Percentiles rank a stretch among this genome's conserved stretches.
Evolutionary conservation across 2,888 invertebrate genomes (phyloP).

Genomic region (Tanypteryx hageni): DNA sequence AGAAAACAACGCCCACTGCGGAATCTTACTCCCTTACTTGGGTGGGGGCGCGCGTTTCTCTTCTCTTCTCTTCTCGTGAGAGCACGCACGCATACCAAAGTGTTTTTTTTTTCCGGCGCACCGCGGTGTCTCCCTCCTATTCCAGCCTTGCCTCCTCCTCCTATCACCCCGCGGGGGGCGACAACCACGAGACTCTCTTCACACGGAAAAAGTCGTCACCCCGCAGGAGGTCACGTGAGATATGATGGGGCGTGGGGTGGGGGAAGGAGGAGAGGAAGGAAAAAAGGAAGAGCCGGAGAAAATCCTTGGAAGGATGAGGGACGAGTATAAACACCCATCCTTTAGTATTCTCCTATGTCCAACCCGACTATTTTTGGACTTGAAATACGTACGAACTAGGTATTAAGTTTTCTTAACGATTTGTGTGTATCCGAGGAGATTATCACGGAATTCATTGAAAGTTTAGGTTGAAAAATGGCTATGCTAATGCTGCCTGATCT

Average conservation of each 20-base stretch:
- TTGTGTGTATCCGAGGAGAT: constrained; percentile 12
- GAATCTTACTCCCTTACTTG: not conserved
- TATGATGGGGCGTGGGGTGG: not conserved
- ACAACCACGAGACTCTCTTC: constrained; percentile 13
- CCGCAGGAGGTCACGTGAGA: constrained; percentile 1
- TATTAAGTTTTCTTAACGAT: not conserved
- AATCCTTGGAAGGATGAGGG: not conserved
- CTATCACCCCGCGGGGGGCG: constrained; percentile 23
- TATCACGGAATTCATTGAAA: not conserved
- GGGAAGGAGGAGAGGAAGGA: not conserved
- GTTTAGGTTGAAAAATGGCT: too few species aligned
- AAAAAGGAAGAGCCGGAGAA: not conserved
- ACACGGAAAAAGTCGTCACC: constrained; percentile 35
- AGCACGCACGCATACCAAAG: not conserved
- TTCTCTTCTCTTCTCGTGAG: too few species aligned
- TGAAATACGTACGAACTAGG: not conserved
- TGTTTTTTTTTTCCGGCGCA: not conserved
- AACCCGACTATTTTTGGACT: not conserved
- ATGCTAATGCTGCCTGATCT: too few species aligned
- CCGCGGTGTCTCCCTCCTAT: not conserved
- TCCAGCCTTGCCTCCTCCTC: not conserved
- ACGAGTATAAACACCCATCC: not conserved
- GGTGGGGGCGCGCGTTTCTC: not conserved
- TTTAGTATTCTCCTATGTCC: not conserved
- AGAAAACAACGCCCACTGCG: constrained; percentile 3